phyloP scores from a whole-genome alignment of 2,888 invertebrate genomes.

The Idaea aversata region DNA sequence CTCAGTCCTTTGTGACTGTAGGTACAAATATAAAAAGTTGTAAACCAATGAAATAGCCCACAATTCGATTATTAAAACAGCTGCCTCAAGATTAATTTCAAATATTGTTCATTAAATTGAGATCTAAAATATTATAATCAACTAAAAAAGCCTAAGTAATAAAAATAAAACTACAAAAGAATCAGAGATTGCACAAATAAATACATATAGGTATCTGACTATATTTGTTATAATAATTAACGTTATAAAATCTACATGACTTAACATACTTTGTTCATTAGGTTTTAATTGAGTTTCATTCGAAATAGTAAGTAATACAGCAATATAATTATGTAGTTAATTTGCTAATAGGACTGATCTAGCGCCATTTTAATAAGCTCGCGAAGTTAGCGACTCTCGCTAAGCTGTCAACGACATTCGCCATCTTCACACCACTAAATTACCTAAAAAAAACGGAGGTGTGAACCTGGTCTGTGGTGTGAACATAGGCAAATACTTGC shows the following conservation, averaged over 20 bases:
- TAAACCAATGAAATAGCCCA: too few species aligned
- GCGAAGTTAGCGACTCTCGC: not conserved
- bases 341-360: not conserved
- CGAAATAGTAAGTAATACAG: not conserved
- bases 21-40: too few species aligned
- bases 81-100: slow-evolving; percentile 3
- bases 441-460: not conserved
- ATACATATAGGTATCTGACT: slow-evolving; percentile 5
- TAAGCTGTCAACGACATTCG: not conserved
- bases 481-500: not conserved
- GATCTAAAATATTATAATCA: slow-evolving; percentile 36
- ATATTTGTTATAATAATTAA: slow-evolving; percentile 30
- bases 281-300: slow-evolving; percentile 20
- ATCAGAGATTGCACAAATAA: slow-evolving; percentile 43
- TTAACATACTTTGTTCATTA: slow-evolving; percentile 29
- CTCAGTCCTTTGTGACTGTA: too few species aligned
- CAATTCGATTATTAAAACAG: too few species aligned
- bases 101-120: slow-evolving; percentile 38
- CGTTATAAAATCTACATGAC: slow-evolving; percentile 50
- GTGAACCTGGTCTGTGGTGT: too few species aligned
- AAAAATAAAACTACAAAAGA: slow-evolving; percentile 36
- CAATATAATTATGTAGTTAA: not conserved
- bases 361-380: not conserved
- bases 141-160: slow-evolving; percentile 26
- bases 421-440: not conserved